Base-by-base conservation (phyloP, 2,797 vertebrate species). In the Rhynchotus rufescens region DNA sequence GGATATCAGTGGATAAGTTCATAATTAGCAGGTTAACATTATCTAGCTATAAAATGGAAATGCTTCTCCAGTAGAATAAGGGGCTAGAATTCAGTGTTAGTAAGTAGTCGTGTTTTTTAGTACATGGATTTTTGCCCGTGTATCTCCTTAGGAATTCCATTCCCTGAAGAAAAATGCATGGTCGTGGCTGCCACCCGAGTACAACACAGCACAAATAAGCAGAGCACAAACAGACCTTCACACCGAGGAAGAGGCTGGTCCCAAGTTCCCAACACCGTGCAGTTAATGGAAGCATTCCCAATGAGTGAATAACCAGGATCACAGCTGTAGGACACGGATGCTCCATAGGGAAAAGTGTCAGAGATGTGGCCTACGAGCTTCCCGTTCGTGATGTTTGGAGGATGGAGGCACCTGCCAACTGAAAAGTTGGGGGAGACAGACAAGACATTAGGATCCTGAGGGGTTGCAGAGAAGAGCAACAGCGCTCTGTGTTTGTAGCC, bases 251-350 rank as follows among this genome's bases (percentile, higher is more conserved):
- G 32, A 4, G 38, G 60, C 67, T 66, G 61, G 83, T 92, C 97
- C 98, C 98, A 98, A 14, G n/a, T 12, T 79, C 97, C 97, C 4
- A 90, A 95, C 12, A 1, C 82, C 0, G 93, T 94, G 84, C 98
- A 98, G 23, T 2, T 59, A 83, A 97, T 89, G 47, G 23, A 80
- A 80, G 88, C 86, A 4, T 71, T 49, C 82, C 97, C 97, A 22
- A 36, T 0, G 2, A 97, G 97, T 2, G 95, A 86, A 34, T 95
- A 97, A 13, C 96, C 97, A 2, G 86, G 69, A 9, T 93, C n/a
- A 75, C 97, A 98, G 83, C 74, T 91, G 44, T 96, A 98, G 64
- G 87, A 95, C 4, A 97, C 92, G 9, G 96, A 91, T 3, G 86
- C 23, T 61, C 97, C 96, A 0, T 80, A 71, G 40, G 74, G 59